Evolutionary conservation across 2,797 vertebrate genomes (phyloP), one percentile per base, ranked within the genome.

Genomic region (Myotis findleyi): DNA sequence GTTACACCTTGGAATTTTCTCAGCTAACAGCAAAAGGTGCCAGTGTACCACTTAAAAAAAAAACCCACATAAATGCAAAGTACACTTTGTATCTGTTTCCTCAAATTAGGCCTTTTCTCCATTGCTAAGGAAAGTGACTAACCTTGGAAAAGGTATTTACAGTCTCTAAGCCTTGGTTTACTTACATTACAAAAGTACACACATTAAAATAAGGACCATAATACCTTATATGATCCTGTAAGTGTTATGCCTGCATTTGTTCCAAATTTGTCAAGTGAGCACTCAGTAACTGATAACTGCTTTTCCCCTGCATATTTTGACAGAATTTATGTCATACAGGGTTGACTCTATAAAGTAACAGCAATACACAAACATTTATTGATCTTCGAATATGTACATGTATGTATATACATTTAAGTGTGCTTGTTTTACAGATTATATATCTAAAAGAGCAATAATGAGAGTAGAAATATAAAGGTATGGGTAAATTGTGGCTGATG

Each of bases 1-100:
- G 6, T 95, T 91, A 83, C 89, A 88, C 94, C 79, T 96, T 90
- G 51, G 66, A 95, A 86, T 80, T 80, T 96, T 97, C 91, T 93
- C 93, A 96, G 57, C 75, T 96, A 79, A 95, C 79, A 86, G 44
- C 69, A 91, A 95, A 95, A 96, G 85, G 90, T 95, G 94, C 6
- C 7, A 89, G 51, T 76, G 30, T 88, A 93, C 88, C 73, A 75
- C 89, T 88, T 84, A 57, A 21, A 55, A 9, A 23, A 4, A 10
- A 41, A 41, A 2, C 33, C 33, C 38, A 7, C 38, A 85, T 87
- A 93, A 94, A 95, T 88, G 41, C 13, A 55, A 93, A 94, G 33
- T 85, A 87, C 3, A 93, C 21, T 87, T 82, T 94, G 38, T 73
- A 87, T 64, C 12, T 85, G 13, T 90, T 91, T 88, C n/a, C 7